Evolutionary conservation across 2,888 invertebrate species (phyloP), one percentile per base, ranked within the genome.

Genomic region (Aplocera efformata): DNA sequence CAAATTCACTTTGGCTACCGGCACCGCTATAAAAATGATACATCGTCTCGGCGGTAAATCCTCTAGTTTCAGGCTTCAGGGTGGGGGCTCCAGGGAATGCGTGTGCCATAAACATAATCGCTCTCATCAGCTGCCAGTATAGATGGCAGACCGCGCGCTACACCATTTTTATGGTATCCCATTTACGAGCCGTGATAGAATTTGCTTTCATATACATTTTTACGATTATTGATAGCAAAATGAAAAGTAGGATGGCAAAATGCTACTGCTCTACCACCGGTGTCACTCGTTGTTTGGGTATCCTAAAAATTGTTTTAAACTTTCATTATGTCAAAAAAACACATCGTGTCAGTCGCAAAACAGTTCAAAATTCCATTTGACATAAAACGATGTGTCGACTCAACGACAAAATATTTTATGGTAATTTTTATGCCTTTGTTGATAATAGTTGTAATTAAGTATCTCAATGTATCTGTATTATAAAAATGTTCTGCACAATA

Each of bases 1-100:
- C 77, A 79, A 82, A 85, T 85, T 86, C 85, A 84, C 84, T 85
- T 86, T 82, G 69, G 76, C 72, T 58, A 55, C 53, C 61, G 68
- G 73, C 59, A 55, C 53, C 62, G 71, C 75, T 63, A 79, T 86
- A 85, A 85, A 85, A 82, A 81, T 84, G 82, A 84, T 81, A 84
- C 73, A 84, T 83, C 47, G 69, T 53, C 54, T 68, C 65, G 76
- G 73, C 54, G 59, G 60, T 58, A 72, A 68, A 67, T 73, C 75
- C 75, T 69, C 61, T 66, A 66, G 78, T 71, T 72, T 70, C 67
- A 68, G 65, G 62, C 68, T 63, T 65, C 63, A 63, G 67, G 64
- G 67, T 61, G 60, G 56, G 60, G 58, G 58, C 60, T 58, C 58
- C 53, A 59, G 60, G 69, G 72, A 72, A 73, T 65, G 70, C 66